Conservation (phyloP, 2,113 vertebrate species). For the Muscicapa adusta region DNA sequence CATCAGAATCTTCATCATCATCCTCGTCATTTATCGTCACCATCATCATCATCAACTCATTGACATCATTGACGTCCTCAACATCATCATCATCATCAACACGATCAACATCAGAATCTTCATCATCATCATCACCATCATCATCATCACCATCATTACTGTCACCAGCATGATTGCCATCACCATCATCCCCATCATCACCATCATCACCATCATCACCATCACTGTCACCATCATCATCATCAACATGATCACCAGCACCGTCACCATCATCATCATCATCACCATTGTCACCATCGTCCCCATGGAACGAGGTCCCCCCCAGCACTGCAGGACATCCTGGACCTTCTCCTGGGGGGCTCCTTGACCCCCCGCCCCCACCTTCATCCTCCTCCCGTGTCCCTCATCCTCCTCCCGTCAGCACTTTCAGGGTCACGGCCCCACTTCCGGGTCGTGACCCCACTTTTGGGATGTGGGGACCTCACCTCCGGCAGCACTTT, state of each 20-base stretch:
- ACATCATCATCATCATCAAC: too few relatives aligned
- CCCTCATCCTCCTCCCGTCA: neutral
- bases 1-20: too few relatives aligned
- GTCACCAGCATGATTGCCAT: too few relatives aligned
- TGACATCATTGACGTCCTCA: too few relatives aligned
- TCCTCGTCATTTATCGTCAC: too few relatives aligned
- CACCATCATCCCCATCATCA: too few relatives aligned
- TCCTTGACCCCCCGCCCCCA: neutral
- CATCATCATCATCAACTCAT: too few relatives aligned
- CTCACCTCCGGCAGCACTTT: neutral
- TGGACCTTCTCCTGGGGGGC: neutral
- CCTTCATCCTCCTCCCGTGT: neutral
- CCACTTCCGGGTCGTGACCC: neutral
- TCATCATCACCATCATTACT: too few relatives aligned
- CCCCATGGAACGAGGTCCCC: neutral
- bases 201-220: accelerated
- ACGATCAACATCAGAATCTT: too few relatives aligned
- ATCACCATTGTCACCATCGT: accelerated
- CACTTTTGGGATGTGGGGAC: neutral
- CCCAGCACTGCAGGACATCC: neutral
- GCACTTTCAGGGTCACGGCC: neutral
- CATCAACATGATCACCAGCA: accelerated
- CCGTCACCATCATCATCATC: accelerated
- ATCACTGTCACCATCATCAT: too few relatives aligned
- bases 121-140: too few relatives aligned